These are phyloP conservation scores for Passer montanus DNA, from an alignment of 2,113 vertebrate species.

Conservation along the genomic window DNA sequence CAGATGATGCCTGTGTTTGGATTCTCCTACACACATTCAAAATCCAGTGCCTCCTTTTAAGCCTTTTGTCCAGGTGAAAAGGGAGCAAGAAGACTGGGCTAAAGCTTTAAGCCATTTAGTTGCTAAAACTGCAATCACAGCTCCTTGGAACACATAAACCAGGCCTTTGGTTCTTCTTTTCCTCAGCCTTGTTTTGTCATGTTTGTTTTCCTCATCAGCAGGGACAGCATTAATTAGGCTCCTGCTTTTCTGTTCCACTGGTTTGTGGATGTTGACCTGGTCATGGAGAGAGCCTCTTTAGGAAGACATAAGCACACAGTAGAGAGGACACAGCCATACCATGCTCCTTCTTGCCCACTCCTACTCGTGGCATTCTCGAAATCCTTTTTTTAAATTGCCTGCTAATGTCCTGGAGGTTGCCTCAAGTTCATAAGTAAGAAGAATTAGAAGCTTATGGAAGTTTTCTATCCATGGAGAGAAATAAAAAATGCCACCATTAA, in stretches of 20 bases:
- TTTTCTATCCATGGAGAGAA: not conserved
- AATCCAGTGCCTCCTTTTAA: constrained; percentile 66
- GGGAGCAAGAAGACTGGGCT: constrained; percentile 54
- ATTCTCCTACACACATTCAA: constrained; percentile 66
- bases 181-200: constrained; percentile 40
- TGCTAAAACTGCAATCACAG: constrained; percentile 78
- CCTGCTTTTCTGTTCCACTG: constrained; percentile 75
- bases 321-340: constrained; percentile 68
- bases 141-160: constrained; percentile 73
- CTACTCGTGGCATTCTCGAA: not conserved
- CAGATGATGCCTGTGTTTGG: not conserved
- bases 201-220: constrained; percentile 54
- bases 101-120: constrained; percentile 74
- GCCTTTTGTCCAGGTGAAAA: constrained; percentile 76
- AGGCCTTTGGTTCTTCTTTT: constrained; percentile 31
- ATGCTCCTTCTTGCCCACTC: fast-evolving
- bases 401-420: fast-evolving
- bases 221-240: constrained; percentile 76
- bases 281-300: constrained; percentile 78
- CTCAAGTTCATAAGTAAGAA: no score
- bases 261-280: constrained; percentile 64
- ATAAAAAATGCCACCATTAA: not conserved
- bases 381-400: not conserved
- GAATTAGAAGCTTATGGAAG: no score
- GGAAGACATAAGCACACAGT: constrained; percentile 60